Conservation (phyloP, 2,888 invertebrate species). For the Nipponacmea schrenckii region DNA sequence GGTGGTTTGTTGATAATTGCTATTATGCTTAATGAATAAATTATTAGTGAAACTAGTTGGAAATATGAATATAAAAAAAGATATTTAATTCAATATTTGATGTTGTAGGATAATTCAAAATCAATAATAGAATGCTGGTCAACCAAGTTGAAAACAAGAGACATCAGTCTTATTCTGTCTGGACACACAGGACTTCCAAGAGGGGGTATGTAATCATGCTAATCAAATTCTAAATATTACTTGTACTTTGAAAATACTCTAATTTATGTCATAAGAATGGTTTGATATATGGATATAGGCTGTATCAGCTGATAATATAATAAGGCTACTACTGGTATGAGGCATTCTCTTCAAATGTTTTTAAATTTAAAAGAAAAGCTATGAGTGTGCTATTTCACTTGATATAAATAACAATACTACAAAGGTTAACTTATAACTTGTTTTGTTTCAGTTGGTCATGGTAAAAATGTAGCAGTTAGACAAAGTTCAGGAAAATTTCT, state of each 20-base stretch:
- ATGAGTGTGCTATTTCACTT: not conserved
- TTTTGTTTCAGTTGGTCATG: conserved; percentile 75
- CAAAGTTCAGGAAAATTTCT: conserved; percentile 76
- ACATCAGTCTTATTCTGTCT: conserved; percentile 70
- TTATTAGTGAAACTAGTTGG: too few relatives aligned
- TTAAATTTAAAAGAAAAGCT: not conserved
- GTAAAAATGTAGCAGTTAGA: conserved; percentile 78
- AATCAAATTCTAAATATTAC: conserved; percentile 10
- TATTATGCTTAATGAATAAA: not conserved
- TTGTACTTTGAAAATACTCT: too few relatives aligned
- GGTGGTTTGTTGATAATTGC: too few relatives aligned
- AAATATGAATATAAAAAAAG: not conserved
- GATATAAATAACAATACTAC: not conserved
- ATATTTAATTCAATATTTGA: not conserved
- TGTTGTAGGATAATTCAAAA: not conserved
- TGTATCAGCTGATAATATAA: too few relatives aligned
- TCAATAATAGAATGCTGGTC: not conserved
- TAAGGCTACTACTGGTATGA: too few relatives aligned
- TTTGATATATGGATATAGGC: not conserved
- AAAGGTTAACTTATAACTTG: too few relatives aligned
- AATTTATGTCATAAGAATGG: too few relatives aligned
- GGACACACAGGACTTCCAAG: conserved; percentile 68
- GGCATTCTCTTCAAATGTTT: not conserved
- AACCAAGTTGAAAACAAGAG: conserved; percentile 67
- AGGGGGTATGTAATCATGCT: conserved; percentile 69